Evolutionary conservation across 2,113 vertebrate species (phyloP).

Genomic region (Ceuthmochares aereus): DNA sequence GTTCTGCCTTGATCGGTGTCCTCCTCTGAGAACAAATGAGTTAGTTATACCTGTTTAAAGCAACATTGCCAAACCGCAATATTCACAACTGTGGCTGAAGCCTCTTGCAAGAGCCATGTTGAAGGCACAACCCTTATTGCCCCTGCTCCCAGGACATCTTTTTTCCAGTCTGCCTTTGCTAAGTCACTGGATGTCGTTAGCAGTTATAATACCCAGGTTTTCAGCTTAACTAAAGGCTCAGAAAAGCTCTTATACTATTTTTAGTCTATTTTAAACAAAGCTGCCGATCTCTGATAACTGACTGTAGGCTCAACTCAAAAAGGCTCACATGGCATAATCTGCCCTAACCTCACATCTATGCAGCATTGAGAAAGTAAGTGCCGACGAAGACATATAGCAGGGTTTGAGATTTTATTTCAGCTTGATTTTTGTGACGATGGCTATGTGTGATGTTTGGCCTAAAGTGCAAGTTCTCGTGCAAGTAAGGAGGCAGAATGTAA

Average conservation of each 20-base stretch:
- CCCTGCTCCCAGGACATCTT: background rate
- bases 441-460: background rate
- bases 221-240: background rate
- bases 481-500: background rate
- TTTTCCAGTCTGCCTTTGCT: background rate
- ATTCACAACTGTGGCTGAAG: background rate
- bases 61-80: background rate
- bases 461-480: background rate
- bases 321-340: background rate
- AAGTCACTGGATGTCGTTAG: background rate
- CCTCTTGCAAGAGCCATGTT: fast-evolving
- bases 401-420: background rate
- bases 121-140: background rate
- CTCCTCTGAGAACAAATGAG: background rate
- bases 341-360: background rate
- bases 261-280: background rate
- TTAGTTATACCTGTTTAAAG: background rate
- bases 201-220: background rate
- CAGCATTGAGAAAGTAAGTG: background rate
- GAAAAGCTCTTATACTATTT: background rate
- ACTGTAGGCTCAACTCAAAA: background rate
- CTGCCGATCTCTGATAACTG: background rate
- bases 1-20: background rate
- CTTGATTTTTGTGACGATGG: background rate
- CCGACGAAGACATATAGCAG: background rate